Conservation (phyloP, 1,140 invertebrate genomes). For the Atta texana region DNA sequence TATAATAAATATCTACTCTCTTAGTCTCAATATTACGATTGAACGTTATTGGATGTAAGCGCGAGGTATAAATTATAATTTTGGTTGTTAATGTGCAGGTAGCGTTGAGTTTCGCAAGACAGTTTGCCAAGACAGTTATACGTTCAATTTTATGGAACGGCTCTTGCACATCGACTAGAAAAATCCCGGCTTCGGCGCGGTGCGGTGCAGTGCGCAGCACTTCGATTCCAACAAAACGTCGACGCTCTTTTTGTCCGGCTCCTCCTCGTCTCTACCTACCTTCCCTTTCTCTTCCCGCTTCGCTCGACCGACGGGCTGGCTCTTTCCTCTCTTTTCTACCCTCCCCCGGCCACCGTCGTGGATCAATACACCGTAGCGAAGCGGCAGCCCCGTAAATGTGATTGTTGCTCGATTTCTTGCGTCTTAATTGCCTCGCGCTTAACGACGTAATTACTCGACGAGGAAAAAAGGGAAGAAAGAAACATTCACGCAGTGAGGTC, state of each 20-base stretch:
- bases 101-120: slow-evolving; percentile 16
- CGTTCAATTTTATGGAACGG: slow-evolving; percentile 19
- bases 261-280: slow-evolving; percentile 29
- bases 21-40: background rate
- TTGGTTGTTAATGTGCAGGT: background rate
- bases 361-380: slow-evolving; percentile 84
- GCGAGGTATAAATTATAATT: slow-evolving; percentile 27
- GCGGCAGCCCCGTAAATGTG: slow-evolving; percentile 80
- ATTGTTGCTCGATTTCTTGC: slow-evolving; percentile 85
- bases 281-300: slow-evolving; percentile 53
- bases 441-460: slow-evolving; percentile 84
- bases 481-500: slow-evolving; percentile 74
- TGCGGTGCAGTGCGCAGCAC: slow-evolving; percentile 17
- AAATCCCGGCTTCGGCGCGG: slow-evolving; percentile 35
- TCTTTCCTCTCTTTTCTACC: slow-evolving; percentile 69
- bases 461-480: slow-evolving; percentile 61
- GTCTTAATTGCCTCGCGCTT: slow-evolving; percentile 83
- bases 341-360: slow-evolving; percentile 71
- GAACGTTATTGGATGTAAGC: slow-evolving; percentile 19
- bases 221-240: slow-evolving; percentile 54
- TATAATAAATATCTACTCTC: background rate
- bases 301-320: slow-evolving; percentile 32
- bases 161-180: slow-evolving; percentile 1
- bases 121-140: slow-evolving; percentile 13
- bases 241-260: slow-evolving; percentile 33